Conservation (phyloP, 2,113 vertebrate species). For the Macquaria ambigua region DNA sequence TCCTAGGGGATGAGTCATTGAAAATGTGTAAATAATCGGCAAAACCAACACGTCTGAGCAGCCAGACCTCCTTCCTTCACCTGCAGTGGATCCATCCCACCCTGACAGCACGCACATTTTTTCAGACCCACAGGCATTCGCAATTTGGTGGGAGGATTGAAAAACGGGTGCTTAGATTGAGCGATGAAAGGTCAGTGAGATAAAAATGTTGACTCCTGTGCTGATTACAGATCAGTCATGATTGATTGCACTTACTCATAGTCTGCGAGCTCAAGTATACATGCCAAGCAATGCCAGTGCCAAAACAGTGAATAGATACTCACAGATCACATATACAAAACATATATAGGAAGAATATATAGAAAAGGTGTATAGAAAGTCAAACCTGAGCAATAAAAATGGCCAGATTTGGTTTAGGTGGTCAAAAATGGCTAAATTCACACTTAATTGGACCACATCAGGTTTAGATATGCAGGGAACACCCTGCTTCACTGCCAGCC, state of each 20-base stretch:
- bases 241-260: constrained; percentile 46
- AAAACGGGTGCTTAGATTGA: constrained; percentile 49
- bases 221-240: constrained; percentile 60
- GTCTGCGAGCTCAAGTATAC: constrained; percentile 1
- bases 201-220: constrained; percentile 60
- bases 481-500: constrained; percentile 16
- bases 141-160: constrained; percentile 37
- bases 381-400: not conserved
- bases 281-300: constrained; percentile 10
- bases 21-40: constrained; percentile 44
- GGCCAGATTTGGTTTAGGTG: constrained; percentile 4
- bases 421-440: constrained; percentile 4
- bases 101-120: constrained; percentile 38
- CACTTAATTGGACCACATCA: constrained; percentile 1
- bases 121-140: constrained; percentile 10
- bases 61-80: constrained; percentile 33
- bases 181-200: constrained; percentile 62
- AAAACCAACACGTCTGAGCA: constrained; percentile 39
- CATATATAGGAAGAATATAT: not conserved
- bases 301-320: not conserved
- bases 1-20: constrained; percentile 27
- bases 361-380: not conserved
- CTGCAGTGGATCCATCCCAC: constrained; percentile 36
- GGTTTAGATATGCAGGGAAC: constrained; percentile 40
- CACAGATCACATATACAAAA: constrained; percentile 1